phyloP scores from a whole-genome alignment of 1,140 invertebrate species.

The Solenopsis fugax region DNA sequence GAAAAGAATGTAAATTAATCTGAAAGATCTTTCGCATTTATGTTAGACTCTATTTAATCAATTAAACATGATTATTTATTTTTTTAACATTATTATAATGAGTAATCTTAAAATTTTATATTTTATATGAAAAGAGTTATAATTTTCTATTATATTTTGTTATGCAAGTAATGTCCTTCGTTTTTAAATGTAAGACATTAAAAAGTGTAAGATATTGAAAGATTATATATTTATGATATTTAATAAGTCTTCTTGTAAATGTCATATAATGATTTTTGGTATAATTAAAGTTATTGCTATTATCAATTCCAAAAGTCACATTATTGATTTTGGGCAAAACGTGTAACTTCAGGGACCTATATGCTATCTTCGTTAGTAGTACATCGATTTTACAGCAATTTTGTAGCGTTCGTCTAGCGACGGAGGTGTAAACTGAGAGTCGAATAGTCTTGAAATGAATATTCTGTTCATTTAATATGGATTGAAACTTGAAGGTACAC shows the following conservation, averaged over 20 bases:
- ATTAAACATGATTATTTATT: background rate
- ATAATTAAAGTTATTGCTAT: background rate
- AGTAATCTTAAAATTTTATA: conserved; percentile 4
- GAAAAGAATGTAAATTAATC: conserved; percentile 7
- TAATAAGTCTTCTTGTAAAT: background rate
- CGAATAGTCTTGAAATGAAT: conserved; percentile 43
- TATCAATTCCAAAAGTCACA: background rate
- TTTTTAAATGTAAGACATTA: conserved; percentile 3
- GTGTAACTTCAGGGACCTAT: background rate
- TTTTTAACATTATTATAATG: background rate
- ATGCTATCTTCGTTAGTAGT: background rate
- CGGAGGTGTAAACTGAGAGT: background rate
- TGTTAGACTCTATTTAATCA: background rate
- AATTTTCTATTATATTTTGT: background rate
- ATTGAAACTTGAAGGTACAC: conserved; percentile 36
- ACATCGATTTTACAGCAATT: background rate
- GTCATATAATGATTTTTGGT: background rate
- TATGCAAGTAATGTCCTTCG: background rate
- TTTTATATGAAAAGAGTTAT: background rate
- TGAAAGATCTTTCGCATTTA: background rate
- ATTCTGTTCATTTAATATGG: conserved; percentile 20
- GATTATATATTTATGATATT: background rate
- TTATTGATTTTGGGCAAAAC: background rate
- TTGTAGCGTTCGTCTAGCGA: background rate
- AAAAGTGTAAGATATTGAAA: background rate